Evolutionary conservation across 2,888 invertebrate genomes (phyloP), one percentile per base, ranked within the genome.

Genomic region (Ormyrus pomaceus): DNA sequence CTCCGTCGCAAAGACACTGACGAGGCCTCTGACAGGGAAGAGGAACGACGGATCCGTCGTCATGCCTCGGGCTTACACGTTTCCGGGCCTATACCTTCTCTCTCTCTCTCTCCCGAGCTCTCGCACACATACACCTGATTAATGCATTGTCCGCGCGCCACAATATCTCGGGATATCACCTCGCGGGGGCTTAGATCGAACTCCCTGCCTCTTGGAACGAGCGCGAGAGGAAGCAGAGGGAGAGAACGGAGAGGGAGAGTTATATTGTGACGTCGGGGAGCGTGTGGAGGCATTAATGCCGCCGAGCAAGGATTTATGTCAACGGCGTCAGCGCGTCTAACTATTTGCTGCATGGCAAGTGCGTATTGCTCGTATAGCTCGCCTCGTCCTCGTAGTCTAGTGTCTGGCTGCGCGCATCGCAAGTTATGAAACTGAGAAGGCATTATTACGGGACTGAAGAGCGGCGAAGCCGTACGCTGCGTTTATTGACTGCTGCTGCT

Each of bases 291-390:
- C 61, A 61, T 61, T 61, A 61, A 61, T 61, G 48, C 66, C 66
- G 66, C 48, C 48, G 72, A 53, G 61, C 61, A 11, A 53, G 72
- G 72, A 72, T 72, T 72, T 72, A 72, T 72, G 72, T 72, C 72
- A 61, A 62, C 58, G 53, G 58, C 56, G 72, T 72, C 72, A 72
- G 72, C 58, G 53, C 61, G 61, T 72, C 51, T 34, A 51, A 72
- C 53, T 59, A 70, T 70, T 70, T 70, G 70, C 70, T 10, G 48
- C 34, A 34, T 34, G 4, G 34, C 34, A 34, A 34, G 34, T 34
- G 34, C 34, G 34, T 34, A 34, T 34, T 34, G 34, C 34, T 34
- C 34, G 34, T 34, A 34, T 34, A 34, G 34, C 34, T 34, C 34
- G 3, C 34, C 19, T 19, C 34, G 34, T 34, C 34, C 3, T 34